Percentiles rank a stretch among this genome's conserved stretches.
Conservation (phyloP, 2,113 vertebrate genomes). For the Seriola dumerili region DNA sequence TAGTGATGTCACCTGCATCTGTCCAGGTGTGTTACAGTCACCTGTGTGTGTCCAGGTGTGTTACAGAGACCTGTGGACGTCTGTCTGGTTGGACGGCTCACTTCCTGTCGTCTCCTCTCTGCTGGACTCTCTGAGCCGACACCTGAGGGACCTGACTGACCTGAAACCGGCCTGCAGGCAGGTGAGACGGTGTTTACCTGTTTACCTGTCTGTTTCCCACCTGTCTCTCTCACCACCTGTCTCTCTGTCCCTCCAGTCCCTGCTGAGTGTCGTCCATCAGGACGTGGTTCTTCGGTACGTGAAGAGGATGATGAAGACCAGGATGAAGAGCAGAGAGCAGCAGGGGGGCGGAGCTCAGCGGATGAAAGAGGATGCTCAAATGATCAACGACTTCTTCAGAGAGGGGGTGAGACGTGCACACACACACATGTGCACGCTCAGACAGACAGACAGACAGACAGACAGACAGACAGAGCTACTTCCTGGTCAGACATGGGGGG, state of each 20-base stretch:
- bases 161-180: constrained; percentile 82
- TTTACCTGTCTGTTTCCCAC: background rate
- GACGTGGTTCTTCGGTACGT: constrained; percentile 87
- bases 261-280: constrained; percentile 75
- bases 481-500: no score
- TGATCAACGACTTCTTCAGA: constrained; percentile 84
- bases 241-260: constrained; percentile 74
- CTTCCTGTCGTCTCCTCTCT: constrained; percentile 79
- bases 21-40: no score
- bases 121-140: constrained; percentile 67
- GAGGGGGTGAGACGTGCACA: constrained; percentile 78
- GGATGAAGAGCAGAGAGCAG: constrained; percentile 80
- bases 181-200: constrained; percentile 72
- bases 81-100: constrained; percentile 80
- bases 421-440: background rate
- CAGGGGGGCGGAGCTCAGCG: constrained; percentile 83
- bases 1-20: background rate
- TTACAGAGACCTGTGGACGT: constrained; percentile 86
- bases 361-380: constrained; percentile 74
- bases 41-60: constrained; percentile 74
- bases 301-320: constrained; percentile 84
- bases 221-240: background rate
- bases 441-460: no score
- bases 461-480: no score
- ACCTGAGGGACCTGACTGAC: constrained; percentile 75